Evolutionary conservation across 1,140 invertebrate species (phyloP).

Genomic region (Brachystomella parvula): DNA sequence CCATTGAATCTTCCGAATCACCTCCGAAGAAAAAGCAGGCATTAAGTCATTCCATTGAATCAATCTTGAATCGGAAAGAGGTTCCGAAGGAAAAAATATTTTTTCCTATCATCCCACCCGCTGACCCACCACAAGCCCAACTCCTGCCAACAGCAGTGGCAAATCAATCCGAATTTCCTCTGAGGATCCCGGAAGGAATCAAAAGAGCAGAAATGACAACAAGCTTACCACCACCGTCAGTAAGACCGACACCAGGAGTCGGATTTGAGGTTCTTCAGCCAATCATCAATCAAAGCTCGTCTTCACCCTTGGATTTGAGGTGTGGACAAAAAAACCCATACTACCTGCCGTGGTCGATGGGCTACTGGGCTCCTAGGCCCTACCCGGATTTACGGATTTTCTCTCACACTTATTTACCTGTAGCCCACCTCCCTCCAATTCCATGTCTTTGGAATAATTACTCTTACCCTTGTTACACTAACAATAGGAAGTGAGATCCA

Average conservation of each 20-base stretch:
- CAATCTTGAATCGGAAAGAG: conserved; percentile 8
- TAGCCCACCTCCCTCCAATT: not conserved
- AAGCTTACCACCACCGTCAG: not conserved
- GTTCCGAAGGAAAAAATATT: not conserved
- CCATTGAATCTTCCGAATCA: not conserved
- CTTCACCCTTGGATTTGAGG: not conserved
- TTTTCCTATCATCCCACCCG: not conserved
- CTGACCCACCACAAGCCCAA: too few species aligned
- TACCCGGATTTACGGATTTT: conserved; percentile 6
- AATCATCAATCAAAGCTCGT: not conserved
- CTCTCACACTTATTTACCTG: not conserved
- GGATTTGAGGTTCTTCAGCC: not conserved
- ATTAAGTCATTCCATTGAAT: conserved; percentile 11
- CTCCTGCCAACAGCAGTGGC: too few species aligned
- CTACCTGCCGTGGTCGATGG: not conserved
- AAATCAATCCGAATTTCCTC: not conserved
- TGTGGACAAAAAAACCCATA: not conserved
- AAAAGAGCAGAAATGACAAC: not conserved
- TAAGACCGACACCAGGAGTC: not conserved
- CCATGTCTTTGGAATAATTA: not conserved
- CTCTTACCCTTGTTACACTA: not conserved
- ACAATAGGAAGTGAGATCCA: not conserved
- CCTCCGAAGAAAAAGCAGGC: not conserved
- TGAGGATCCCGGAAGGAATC: not conserved
- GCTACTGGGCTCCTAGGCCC: not conserved